A percentile compares a stretch with the other conserved stretches of the same genome.
Evolutionary conservation across 2,797 vertebrate genomes (phyloP).

Genomic region (Emys orbicularis): DNA sequence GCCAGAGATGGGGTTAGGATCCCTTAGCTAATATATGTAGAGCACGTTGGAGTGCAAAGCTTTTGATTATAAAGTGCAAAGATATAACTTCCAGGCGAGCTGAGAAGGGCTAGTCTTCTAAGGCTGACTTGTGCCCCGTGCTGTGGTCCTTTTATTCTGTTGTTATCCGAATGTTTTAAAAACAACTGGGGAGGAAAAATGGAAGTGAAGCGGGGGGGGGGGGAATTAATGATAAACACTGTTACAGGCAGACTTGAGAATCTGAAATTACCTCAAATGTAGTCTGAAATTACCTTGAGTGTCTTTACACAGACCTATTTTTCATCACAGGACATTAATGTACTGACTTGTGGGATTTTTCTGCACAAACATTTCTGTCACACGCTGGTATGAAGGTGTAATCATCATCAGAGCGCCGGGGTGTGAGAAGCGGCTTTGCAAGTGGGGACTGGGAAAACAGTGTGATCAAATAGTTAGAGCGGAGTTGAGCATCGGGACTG

Average conservation of each 20-base stretch:
- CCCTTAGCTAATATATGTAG: background rate
- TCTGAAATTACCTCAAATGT: conserved; percentile 72
- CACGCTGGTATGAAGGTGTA: conserved; percentile 55
- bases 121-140: conserved; percentile 41
- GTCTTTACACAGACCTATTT: conserved; percentile 76
- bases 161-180: conserved; percentile 68
- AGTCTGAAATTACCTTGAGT: conserved; percentile 77
- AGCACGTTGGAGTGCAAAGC: background rate
- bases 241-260: conserved; percentile 62
- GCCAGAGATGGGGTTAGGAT: background rate
- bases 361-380: conserved; percentile 71
- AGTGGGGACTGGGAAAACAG: conserved; percentile 10
- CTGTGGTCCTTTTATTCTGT: conserved; percentile 20
- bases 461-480: background rate
- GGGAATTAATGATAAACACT: conserved; percentile 54
- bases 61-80: background rate
- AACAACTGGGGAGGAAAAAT: conserved; percentile 33
- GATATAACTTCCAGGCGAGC: conserved; percentile 9
- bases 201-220: conserved; percentile 43
- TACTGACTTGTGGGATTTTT: conserved; percentile 68
- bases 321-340: conserved; percentile 79
- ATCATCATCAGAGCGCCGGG: conserved; percentile 51
- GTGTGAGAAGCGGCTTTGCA: background rate
- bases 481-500: accelerated
- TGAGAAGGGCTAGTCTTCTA: background rate